Percentiles rank a stretch among this genome's conserved stretches.
phyloP scores from a whole-genome alignment of 1,140 invertebrate genomes.

The Sitobion miscanthi region DNA sequence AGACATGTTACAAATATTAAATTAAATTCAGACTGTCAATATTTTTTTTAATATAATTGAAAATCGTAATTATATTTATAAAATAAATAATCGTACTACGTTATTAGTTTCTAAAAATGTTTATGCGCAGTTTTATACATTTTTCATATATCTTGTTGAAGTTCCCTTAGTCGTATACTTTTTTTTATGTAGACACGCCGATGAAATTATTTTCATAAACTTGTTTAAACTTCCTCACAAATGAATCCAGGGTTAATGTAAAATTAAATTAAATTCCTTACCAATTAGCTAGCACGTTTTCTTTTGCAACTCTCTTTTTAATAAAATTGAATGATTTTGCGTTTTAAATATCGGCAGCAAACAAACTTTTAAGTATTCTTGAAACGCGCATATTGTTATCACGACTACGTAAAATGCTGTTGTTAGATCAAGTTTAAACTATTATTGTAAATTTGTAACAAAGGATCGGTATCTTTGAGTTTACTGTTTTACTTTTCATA shows the following conservation, averaged over 20 bases:
- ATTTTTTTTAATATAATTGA: background rate
- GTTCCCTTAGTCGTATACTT: background rate
- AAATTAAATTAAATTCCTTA: slow-evolving; percentile 18
- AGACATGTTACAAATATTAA: background rate
- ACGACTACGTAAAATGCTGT: background rate
- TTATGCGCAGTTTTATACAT: background rate
- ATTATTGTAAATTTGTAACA: background rate
- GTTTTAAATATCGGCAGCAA: slow-evolving; percentile 1
- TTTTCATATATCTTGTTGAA: background rate
- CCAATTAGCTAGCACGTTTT: slow-evolving; percentile 16
- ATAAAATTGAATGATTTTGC: background rate
- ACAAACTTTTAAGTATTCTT: background rate
- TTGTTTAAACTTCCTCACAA: slow-evolving; percentile 26
- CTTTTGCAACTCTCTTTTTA: background rate
- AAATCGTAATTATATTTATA: background rate
- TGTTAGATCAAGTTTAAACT: background rate
- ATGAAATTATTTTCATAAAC: slow-evolving; percentile 19
- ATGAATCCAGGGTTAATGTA: slow-evolving; percentile 11
- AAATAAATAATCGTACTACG: background rate
- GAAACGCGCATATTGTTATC: background rate
- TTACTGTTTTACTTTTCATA: background rate
- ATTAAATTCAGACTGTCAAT: background rate
- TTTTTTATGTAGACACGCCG: background rate
- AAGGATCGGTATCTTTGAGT: background rate
- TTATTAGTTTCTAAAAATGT: background rate